A percentile compares a stretch with the other conserved stretches of the same genome.
Conservation (phyloP, 2,888 invertebrate genomes). For the Cartodere bifasciata region DNA sequence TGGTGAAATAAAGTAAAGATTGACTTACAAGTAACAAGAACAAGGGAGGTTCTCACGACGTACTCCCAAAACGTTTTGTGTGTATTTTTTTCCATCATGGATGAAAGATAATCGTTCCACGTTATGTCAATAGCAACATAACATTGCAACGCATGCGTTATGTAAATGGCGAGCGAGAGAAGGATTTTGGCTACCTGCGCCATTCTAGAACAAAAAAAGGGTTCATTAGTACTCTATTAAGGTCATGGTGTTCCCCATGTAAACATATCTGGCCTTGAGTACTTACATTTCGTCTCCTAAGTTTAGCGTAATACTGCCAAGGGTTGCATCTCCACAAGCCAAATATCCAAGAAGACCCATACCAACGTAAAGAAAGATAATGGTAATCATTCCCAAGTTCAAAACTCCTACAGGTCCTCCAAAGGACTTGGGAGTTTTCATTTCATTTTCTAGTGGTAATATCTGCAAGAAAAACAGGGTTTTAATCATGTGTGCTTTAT, state of each 20-base stretch:
- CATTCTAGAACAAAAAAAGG: slow-evolving; percentile 39
- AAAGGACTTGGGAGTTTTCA: slow-evolving; percentile 77
- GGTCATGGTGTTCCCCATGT: no score
- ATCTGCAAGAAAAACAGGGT: slow-evolving; percentile 46
- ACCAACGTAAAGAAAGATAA: slow-evolving; percentile 71
- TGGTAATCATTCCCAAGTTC: slow-evolving; percentile 70
- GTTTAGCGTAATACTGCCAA: slow-evolving; percentile 80
- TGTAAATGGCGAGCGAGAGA: slow-evolving; percentile 70
- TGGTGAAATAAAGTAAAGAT: slow-evolving; percentile 2
- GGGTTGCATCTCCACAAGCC: slow-evolving; percentile 57
- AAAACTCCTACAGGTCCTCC: slow-evolving; percentile 71
- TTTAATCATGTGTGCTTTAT: not conserved
- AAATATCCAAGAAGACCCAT: slow-evolving; percentile 89
- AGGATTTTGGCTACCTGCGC: slow-evolving; percentile 62
- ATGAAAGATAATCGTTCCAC: slow-evolving; percentile 67
- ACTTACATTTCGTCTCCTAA: slow-evolving; percentile 58
- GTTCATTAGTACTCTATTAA: no score
- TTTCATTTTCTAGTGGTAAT: slow-evolving; percentile 86
- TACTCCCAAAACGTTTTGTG: slow-evolving; percentile 62
- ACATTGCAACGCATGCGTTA: slow-evolving; percentile 87
- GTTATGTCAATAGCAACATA: slow-evolving; percentile 91
- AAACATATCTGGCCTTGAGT: slow-evolving; percentile 3
- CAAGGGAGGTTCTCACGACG: slow-evolving; percentile 59
- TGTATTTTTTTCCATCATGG: slow-evolving; percentile 46
- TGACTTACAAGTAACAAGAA: slow-evolving; percentile 74